These are phyloP conservation scores for Varroa destructor DNA, from an alignment of 1,140 invertebrate species.

Conservation along the genomic window DNA sequence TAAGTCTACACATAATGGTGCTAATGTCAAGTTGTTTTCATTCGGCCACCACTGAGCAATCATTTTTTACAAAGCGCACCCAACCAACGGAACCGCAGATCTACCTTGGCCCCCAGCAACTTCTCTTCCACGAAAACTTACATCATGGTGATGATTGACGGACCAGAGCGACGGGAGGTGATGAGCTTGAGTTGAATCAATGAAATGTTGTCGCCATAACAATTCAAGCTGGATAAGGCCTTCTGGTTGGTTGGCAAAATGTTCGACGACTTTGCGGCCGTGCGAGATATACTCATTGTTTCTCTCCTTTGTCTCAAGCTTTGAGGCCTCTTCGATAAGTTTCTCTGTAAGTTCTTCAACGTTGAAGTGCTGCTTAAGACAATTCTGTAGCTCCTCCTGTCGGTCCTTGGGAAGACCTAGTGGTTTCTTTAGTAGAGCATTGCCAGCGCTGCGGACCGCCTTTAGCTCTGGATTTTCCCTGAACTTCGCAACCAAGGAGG, in stretches of 20 bases:
- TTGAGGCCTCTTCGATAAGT: slow-evolving; percentile 37
- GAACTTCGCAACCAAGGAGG: slow-evolving; percentile 39
- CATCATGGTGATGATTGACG: slow-evolving; percentile 48
- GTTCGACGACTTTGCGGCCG: slow-evolving; percentile 53
- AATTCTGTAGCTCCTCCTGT: slow-evolving; percentile 40
- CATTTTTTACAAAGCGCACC: no score
- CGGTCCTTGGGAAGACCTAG: slow-evolving; percentile 46
- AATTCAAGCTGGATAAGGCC: slow-evolving; percentile 57
- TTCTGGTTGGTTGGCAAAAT: slow-evolving; percentile 43
- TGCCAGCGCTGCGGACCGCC: slow-evolving; percentile 50
- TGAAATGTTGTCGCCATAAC: slow-evolving; percentile 62
- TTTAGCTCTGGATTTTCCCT: slow-evolving; percentile 44
- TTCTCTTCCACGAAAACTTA: no score
- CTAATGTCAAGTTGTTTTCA: no score
- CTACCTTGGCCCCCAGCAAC: no score
- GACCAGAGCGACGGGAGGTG: slow-evolving; percentile 63
- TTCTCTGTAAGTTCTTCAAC: slow-evolving; percentile 38
- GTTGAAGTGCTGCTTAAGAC: slow-evolving; percentile 39
- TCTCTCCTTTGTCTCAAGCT: slow-evolving; percentile 40
- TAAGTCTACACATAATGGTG: no score
- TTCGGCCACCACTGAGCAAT: no score
- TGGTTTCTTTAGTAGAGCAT: slow-evolving; percentile 46
- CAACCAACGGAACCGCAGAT: no score
- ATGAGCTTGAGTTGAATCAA: slow-evolving; percentile 56
- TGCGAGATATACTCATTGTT: slow-evolving; percentile 51